phyloP scores from a whole-genome alignment of 2,888 invertebrate genomes.

The Dilophus febrilis region DNA sequence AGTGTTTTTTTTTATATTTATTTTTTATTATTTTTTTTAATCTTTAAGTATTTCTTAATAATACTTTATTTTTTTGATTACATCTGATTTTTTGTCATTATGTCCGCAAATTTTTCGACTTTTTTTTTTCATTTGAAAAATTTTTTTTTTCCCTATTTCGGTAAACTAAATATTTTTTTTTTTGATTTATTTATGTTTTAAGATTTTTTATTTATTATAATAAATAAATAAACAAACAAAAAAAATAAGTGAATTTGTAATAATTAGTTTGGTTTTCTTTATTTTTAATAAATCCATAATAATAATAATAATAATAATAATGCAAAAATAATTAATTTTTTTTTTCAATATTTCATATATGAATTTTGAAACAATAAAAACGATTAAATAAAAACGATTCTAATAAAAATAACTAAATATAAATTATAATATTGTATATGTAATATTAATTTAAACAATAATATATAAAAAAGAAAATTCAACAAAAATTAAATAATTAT shows the following conservation, averaged over 20 bases:
- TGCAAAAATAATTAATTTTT: too few relatives aligned
- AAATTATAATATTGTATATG: too few relatives aligned
- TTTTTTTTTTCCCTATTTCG: too few relatives aligned
- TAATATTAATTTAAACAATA: not conserved
- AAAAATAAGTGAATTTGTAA: not conserved
- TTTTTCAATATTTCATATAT: too few relatives aligned
- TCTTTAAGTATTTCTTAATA: not conserved
- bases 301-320: too few relatives aligned
- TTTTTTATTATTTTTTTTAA: not conserved
- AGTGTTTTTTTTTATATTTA: not conserved
- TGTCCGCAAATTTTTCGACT: constrained; percentile 2
- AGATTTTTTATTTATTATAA: too few relatives aligned
- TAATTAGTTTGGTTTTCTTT: not conserved
- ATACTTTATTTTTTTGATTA: not conserved
- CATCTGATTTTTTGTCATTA: constrained; percentile 6
- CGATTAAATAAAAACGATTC: too few relatives aligned
- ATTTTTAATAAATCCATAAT: too few relatives aligned
- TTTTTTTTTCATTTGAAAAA: not conserved
- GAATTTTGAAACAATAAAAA: too few relatives aligned
- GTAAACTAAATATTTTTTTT: too few relatives aligned
- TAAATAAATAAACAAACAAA: not conserved
- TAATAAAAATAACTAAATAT: too few relatives aligned
- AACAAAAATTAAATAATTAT: constrained; percentile 1
- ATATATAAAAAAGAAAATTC: not conserved
- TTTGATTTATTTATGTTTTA: too few relatives aligned